A percentile compares a stretch with the other conserved stretches of the same genome.
phyloP scores from a whole-genome alignment of 2,797 vertebrate genomes.

The Lerista edwardsae region DNA sequence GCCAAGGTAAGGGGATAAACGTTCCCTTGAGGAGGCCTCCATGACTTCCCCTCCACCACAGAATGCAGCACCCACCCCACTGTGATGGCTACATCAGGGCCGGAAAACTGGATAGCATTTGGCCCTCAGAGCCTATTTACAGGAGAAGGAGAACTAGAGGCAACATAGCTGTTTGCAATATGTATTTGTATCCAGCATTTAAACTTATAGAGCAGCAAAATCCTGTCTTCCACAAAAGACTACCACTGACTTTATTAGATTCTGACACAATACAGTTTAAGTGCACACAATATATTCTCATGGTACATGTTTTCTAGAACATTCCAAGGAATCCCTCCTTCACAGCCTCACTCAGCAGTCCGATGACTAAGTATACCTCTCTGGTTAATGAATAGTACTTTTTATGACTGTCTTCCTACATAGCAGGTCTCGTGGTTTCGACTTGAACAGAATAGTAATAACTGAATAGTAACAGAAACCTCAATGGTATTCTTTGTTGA shows the following conservation, averaged over 20 bases:
- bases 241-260: neutral
- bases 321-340: neutral
- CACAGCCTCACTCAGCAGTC: neutral
- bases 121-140: neutral
- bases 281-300: neutral
- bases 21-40: too few species aligned
- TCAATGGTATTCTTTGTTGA: neutral
- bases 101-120: too few species aligned
- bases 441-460: neutral
- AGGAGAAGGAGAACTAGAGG: neutral
- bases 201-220: neutral
- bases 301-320: neutral
- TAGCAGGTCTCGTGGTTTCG: neutral
- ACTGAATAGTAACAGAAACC: neutral
- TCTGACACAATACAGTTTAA: neutral
- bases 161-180: neutral
- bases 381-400: too few species aligned
- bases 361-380: neutral
- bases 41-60: too few species aligned
- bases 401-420: neutral
- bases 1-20: too few species aligned
- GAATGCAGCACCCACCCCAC: too few species aligned
- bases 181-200: neutral
- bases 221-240: neutral
- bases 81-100: too few species aligned